A percentile compares a stretch with the other conserved stretches of the same genome.
Conservation (phyloP, 2,797 vertebrate species). For the Erethizon dorsatum region DNA sequence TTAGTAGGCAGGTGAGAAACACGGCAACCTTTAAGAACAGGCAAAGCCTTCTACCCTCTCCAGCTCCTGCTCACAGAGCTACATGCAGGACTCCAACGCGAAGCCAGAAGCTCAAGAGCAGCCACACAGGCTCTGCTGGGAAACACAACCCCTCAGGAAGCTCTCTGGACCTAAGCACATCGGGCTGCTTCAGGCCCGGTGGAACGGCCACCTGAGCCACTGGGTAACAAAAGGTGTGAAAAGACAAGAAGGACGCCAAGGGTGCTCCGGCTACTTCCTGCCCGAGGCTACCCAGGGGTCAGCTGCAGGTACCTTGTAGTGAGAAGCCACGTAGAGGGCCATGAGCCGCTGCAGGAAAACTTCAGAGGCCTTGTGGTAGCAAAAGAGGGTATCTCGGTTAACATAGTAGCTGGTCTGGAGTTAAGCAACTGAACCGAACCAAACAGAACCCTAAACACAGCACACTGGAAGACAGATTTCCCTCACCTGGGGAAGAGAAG, state of each 20-base stretch:
- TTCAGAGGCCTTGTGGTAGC: constrained; percentile 98
- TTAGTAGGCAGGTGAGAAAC: background rate
- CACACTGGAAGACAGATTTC: background rate
- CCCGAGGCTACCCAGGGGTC: no score
- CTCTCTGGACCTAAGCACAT: background rate
- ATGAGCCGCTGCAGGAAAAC: constrained; percentile 97
- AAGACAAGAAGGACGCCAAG: background rate
- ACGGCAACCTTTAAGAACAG: background rate
- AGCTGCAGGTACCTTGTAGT: constrained; percentile 95
- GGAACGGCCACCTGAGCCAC: background rate
- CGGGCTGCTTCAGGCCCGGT: background rate
- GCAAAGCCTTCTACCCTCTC: background rate
- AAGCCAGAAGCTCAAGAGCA: background rate
- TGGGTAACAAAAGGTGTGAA: background rate
- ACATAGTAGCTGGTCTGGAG: constrained; percentile 94
- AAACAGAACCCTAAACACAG: background rate
- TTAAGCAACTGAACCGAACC: constrained; percentile 88
- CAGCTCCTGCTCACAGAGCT: fast-evolving
- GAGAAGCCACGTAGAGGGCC: constrained; percentile 98
- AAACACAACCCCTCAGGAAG: background rate
- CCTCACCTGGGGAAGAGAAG: background rate
- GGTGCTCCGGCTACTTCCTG: background rate
- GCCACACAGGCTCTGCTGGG: background rate
- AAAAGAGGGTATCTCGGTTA: constrained; percentile 98
- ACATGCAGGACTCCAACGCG: background rate